Conservation (phyloP, 2,113 vertebrate species). For the Gracilinanus agilis region DNA sequence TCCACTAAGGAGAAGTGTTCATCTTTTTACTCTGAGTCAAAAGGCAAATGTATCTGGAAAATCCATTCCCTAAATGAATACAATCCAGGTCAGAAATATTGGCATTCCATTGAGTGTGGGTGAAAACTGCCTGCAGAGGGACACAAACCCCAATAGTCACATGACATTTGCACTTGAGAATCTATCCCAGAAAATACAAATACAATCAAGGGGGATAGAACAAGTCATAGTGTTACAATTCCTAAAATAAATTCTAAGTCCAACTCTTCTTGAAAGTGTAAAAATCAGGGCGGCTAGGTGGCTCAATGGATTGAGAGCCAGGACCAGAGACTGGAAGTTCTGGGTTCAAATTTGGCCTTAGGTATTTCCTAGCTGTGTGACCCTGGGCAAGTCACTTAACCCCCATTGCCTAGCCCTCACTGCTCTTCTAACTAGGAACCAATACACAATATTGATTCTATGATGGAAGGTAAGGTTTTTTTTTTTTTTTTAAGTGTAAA, state of each 20-base stretch:
- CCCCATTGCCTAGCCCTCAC: too few species aligned
- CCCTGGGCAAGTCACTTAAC: too few species aligned
- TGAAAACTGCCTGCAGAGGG: constrained; percentile 6
- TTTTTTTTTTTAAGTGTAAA: too few species aligned
- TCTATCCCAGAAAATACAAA: background rate
- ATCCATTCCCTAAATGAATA: constrained; percentile 20
- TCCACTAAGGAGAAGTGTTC: background rate
- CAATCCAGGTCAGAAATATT: background rate
- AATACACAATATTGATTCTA: too few species aligned
- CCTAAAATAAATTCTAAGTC: background rate
- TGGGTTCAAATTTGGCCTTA: too few species aligned
- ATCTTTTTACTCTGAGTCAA: background rate
- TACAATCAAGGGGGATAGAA: background rate
- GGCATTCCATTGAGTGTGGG: background rate
- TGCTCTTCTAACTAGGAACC: too few species aligned
- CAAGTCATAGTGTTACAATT: background rate
- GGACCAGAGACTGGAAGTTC: too few species aligned
- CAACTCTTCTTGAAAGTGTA: background rate
- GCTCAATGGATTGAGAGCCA: too few species aligned
- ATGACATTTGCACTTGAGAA: constrained; percentile 12
- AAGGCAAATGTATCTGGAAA: background rate
- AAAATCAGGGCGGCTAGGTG: background rate
- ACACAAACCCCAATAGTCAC: background rate
- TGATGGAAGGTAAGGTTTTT: too few species aligned
- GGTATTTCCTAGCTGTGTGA: too few species aligned